Evolutionary conservation across 2,113 vertebrate genomes (phyloP).

Genomic region (Cyrtonyx montezumae): DNA sequence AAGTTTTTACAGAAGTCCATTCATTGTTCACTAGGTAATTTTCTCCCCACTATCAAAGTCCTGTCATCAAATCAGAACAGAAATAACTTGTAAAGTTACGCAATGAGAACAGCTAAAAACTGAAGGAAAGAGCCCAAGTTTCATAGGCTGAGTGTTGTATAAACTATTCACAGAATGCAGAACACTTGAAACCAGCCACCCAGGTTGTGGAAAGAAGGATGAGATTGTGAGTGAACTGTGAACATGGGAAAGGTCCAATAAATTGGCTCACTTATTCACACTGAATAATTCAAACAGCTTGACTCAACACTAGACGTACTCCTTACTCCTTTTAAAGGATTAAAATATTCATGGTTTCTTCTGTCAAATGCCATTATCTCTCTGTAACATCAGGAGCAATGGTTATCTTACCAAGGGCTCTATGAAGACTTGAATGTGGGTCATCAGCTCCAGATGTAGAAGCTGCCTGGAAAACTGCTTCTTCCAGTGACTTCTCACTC

Average conservation of each 20-base stretch:
- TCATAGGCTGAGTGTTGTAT: conserved; percentile 17
- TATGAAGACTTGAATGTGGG: neutral
- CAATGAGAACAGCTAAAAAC: neutral
- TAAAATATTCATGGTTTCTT: conserved; percentile 67
- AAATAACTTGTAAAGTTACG: conserved; percentile 10
- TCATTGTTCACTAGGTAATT: neutral
- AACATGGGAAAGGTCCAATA: conserved; percentile 61
- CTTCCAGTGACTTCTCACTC: neutral
- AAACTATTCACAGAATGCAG: conserved; percentile 43
- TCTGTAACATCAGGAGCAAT: conserved; percentile 16
- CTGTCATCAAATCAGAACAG: neutral
- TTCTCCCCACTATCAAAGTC: neutral
- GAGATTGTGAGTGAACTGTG: conserved; percentile 56
- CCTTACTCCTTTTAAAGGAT: conserved; percentile 49
- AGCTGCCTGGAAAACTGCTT: neutral
- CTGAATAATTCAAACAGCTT: conserved; percentile 69
- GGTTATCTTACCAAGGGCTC: conserved; percentile 17
- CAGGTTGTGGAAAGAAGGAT: conserved; percentile 52
- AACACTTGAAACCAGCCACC: conserved; percentile 42
- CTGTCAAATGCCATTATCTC: conserved; percentile 52
- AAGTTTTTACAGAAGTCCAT: neutral
- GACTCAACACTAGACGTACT: conserved; percentile 39
- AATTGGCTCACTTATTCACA: conserved; percentile 72
- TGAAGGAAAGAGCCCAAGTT: conserved; percentile 29
- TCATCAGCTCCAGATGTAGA: neutral